These are phyloP conservation scores for Sebastes steindachneri DNA, from an alignment of 2,797 vertebrate genomes.

Conservation along the genomic window DNA sequence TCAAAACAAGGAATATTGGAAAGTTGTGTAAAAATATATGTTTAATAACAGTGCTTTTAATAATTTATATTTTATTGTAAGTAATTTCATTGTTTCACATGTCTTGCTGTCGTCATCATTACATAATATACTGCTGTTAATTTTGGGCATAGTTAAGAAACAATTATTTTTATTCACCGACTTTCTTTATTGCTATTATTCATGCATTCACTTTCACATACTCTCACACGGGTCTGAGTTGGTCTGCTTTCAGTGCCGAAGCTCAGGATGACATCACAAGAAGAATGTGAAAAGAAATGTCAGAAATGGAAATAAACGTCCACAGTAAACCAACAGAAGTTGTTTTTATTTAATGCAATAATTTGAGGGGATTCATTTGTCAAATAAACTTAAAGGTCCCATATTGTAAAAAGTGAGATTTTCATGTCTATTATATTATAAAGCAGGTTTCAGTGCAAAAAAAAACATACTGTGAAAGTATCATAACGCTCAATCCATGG, in stretches of 20 bases:
- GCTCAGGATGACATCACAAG: conserved; percentile 4
- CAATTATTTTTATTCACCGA: not conserved
- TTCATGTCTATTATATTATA: too few species aligned
- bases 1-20: not conserved
- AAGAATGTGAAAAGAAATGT: not conserved
- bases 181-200: not conserved
- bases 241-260: conserved; percentile 15
- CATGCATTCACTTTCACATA: not conserved
- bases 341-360: not conserved
- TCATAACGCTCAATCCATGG: too few species aligned
- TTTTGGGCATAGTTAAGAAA: not conserved
- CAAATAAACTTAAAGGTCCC: not conserved
- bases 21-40: not conserved
- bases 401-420: too few species aligned
- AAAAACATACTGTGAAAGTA: too few species aligned
- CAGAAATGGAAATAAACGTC: conserved; percentile 33
- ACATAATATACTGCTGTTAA: not conserved
- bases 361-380: not conserved
- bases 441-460: too few species aligned
- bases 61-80: not conserved
- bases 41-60: conserved; percentile 8
- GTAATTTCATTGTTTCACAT: not conserved
- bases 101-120: not conserved
- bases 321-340: not conserved
- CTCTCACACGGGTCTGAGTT: not conserved